Conservation (phyloP, 2,113 vertebrate genomes). For the Nothobranchius furzeri region DNA sequence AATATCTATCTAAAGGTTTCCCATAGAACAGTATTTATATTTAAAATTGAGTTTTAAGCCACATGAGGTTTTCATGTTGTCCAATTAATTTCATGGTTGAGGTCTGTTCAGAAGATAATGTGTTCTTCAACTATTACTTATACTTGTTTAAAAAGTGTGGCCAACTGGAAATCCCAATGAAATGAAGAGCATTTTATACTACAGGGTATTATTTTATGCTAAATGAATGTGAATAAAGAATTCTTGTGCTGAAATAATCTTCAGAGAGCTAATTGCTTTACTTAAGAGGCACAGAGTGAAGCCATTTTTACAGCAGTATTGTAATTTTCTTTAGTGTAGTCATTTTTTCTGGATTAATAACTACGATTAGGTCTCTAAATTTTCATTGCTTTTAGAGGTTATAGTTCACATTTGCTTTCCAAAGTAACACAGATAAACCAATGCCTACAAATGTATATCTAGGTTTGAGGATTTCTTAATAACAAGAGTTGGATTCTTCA, state of each 20-base stretch:
- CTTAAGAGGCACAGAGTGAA: background rate
- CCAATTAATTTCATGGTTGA: constrained; percentile 61
- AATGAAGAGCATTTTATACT: constrained; percentile 74
- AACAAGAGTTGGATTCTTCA: background rate
- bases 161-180: constrained; percentile 74
- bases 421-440: background rate
- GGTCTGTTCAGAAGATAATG: constrained; percentile 70
- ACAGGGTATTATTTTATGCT: constrained; percentile 47
- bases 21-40: constrained; percentile 56
- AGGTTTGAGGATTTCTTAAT: background rate
- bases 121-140: constrained; percentile 70
- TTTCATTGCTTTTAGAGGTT: no score
- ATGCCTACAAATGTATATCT: background rate
- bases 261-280: constrained; percentile 13
- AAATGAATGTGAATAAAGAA: constrained; percentile 18
- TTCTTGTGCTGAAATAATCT: constrained; percentile 15
- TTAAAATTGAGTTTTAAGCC: constrained; percentile 48
- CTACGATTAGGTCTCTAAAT: background rate
- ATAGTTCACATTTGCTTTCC: background rate
- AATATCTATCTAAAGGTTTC: constrained; percentile 45
- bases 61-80: constrained; percentile 61
- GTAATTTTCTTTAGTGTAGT: no score
- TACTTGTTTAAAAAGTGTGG: constrained; percentile 62
- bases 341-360: background rate
- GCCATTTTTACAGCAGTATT: constrained; percentile 5